These are phyloP conservation scores for Lutraria lutraria DNA, from an alignment of 2,888 invertebrate species.

Conservation along the genomic window DNA sequence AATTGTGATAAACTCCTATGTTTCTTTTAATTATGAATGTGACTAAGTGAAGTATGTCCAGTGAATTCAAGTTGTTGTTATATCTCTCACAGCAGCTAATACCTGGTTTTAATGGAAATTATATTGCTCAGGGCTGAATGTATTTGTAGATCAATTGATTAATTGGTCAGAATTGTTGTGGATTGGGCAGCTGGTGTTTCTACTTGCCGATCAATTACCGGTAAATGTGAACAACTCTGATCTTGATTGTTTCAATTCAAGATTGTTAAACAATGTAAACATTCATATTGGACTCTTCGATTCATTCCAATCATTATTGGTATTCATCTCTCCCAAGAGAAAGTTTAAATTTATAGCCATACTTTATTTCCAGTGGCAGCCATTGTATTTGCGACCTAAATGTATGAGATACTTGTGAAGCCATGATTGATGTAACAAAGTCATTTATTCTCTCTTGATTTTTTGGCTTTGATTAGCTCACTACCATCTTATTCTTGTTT, in stretches of 20 bases:
- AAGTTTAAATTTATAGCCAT: too few relatives aligned
- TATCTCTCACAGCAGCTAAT: neutral
- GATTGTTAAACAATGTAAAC: too few relatives aligned
- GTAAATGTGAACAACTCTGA: neutral
- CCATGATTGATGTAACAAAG: too few relatives aligned
- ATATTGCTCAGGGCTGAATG: constrained; percentile 12
- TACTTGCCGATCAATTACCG: constrained; percentile 3
- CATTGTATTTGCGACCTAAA: too few relatives aligned
- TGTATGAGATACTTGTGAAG: too few relatives aligned
- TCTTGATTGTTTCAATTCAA: neutral
- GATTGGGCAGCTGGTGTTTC: neutral
- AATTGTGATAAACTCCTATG: neutral
- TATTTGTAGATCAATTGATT: constrained; percentile 5
- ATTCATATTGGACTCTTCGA: too few relatives aligned
- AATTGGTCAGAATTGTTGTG: constrained; percentile 14
- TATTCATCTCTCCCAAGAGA: too few relatives aligned
- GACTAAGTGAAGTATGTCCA: neutral
- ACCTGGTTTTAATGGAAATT: neutral
- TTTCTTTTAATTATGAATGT: neutral
- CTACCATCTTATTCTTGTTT: too few relatives aligned
- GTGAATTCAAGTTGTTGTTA: neutral
- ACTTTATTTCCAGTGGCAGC: too few relatives aligned
- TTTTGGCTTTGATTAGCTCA: too few relatives aligned
- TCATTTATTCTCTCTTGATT: too few relatives aligned
- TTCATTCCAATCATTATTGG: too few relatives aligned